Base-by-base conservation (phyloP, 2,113 vertebrate genomes). In the Azemiops feae region DNA sequence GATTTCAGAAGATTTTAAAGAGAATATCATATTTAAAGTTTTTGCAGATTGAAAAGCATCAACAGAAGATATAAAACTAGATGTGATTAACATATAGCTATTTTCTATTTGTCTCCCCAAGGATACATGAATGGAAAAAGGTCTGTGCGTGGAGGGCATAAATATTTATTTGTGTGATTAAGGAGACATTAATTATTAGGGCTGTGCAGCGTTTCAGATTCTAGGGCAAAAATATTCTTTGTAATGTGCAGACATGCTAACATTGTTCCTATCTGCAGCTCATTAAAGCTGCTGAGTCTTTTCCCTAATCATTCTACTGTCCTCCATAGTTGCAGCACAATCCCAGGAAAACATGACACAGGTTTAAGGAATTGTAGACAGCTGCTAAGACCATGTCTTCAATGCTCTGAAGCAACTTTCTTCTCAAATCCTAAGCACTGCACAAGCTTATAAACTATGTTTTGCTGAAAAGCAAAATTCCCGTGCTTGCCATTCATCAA, bases 1-100 rank as follows among this genome's bases (percentile, higher is more conserved):
- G n/a, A 55, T 89, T 92, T 92, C 91, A 74, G 12, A 27, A 69
- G 47, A 9, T 43, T 92, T 92, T 69, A 25, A 54, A 89, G 60
- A 53, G 50, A n/a, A 53, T 25, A 22, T 18, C 2, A 52, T 50
- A 34, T 88, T 23, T 16, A 74, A 50, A 8, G 5, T 85, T 54
- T 43, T 57, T 57, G 34, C 52, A 55, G 39, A 50, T 23, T 30
- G 30, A 64, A 87, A 60, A 18, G 7, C 23, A 85, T 9, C 52
- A 55, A 20, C n/a, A 43, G 47, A 27, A 64, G 45, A 6, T 27
- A 34, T 60, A 81, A 54, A 25, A 88, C 16, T 10, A 22, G 10
- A 53, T 52, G 50, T 9, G 34, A 47, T 30, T 10, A 27, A 5
- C 0, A 5, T 34, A 7, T 92, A 12, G 5, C 47, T 87, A 12